Evolutionary conservation across 2,113 vertebrate species (phyloP), one percentile per base, ranked within the genome.

Genomic region (Polypterus bichir): DNA sequence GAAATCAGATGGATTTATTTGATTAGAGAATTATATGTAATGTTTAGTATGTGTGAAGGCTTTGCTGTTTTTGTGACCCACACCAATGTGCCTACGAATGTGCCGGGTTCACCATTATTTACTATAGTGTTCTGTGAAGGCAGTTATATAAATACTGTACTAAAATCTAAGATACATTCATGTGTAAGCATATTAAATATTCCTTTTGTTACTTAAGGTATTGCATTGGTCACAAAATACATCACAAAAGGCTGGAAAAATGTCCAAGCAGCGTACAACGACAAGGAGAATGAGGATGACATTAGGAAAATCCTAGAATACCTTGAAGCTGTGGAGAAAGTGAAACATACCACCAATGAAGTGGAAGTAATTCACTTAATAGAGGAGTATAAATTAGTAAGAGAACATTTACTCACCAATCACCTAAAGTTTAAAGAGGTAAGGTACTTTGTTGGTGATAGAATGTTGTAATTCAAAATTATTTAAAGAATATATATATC

Each of bases 231-330:
- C 70, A 88, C 88, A 71, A 97, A 92, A 74, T 98, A 97, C 65
- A 76, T 94, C 65, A 94, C 87, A 65, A 97, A 96, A 75, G 95
- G 94, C 48, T 98, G 94, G 95, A 93, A 91, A 69, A 92, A 90
- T 57, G 91, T 94, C 54, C 83, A 92, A 69, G 83, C 80, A 47
- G 70, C 79, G 1, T 96, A 93, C 59, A 84, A 81, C 52, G 88
- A 92, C 61, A 88, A 87, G 66, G 89, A 89, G 60, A 87, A 90
- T 69, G 82, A 88, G 3, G 77, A 82, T 62, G 92, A 95, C 66
- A 83, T 86, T 56, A 78, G 82, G 71, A 89, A 87, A 57, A 81
- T 97, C 49, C 68, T 97, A 2, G 83, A 82, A 9, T 98, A 93
- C 65, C 79, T 98, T 62, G 91, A 94, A 66, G 90, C 90, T 58